phyloP scores from a whole-genome alignment of 2,113 vertebrate genomes.

The Grammomys surdaster region DNA sequence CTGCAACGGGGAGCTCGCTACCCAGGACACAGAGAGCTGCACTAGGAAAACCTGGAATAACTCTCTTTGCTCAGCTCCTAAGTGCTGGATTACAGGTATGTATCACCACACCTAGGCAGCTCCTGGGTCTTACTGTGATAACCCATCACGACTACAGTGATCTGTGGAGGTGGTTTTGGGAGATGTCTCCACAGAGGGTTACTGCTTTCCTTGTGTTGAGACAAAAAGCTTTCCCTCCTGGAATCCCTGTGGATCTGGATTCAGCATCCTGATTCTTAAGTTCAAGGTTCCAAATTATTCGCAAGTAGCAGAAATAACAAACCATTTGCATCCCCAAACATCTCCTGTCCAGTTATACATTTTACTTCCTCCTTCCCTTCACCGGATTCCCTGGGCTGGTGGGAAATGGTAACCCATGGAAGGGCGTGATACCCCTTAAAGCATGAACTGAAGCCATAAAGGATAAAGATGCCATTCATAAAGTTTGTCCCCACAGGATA shows the following conservation, averaged over 20 bases:
- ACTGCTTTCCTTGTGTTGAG: neutral
- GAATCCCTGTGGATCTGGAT: neutral
- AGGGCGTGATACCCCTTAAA: neutral
- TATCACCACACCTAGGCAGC: neutral
- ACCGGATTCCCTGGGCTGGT: too few relatives aligned
- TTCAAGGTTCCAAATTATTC: neutral
- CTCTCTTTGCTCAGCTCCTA: neutral
- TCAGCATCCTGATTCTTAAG: neutral
- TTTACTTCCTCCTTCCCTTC: neutral
- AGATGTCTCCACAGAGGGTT: too few relatives aligned
- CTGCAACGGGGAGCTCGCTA: neutral
- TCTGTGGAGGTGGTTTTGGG: neutral
- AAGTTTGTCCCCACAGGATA: neutral
- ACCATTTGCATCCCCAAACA: neutral
- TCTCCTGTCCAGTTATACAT: neutral
- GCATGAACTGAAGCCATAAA: neutral
- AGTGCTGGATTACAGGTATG: neutral
- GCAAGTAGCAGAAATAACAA: neutral
- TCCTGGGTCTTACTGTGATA: neutral
- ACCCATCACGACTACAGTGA: neutral
- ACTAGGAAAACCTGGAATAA: neutral
- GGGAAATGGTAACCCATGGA: neutral
- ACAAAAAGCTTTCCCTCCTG: neutral
- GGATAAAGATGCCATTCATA: neutral
- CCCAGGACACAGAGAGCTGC: neutral